Percentiles rank a stretch among this genome's conserved stretches.
Conservation (phyloP, 2,888 invertebrate species). For the Criorhina ranunculi region DNA sequence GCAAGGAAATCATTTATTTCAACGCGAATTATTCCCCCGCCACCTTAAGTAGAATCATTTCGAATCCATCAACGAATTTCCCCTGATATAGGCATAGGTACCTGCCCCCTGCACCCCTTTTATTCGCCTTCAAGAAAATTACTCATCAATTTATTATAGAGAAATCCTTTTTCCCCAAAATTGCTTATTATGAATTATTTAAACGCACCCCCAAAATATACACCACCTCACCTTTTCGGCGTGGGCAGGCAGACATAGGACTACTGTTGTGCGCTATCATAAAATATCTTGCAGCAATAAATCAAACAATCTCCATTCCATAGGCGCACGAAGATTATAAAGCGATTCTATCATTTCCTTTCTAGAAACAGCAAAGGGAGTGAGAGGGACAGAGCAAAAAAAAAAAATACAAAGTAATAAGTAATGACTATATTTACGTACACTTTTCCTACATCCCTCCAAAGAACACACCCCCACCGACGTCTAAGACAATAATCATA, state of each 20-base stretch:
- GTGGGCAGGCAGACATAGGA: background rate
- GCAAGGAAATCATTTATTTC: background rate
- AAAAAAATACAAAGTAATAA: constrained; percentile 38
- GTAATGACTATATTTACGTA: constrained; percentile 64
- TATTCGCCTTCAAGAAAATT: constrained; percentile 18
- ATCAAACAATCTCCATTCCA: constrained; percentile 54
- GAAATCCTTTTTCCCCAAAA: constrained; percentile 56
- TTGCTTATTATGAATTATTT: constrained; percentile 65
- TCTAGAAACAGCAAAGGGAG: too few species aligned
- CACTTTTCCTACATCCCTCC: constrained; percentile 12
- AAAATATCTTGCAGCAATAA: constrained; percentile 63
- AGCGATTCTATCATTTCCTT: constrained; percentile 63
- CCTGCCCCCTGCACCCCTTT: background rate
- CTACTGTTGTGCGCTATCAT: constrained; percentile 42
- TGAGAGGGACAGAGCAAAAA: background rate
- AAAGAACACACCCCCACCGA: background rate
- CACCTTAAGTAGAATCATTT: constrained; percentile 15
- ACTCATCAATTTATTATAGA: constrained; percentile 55
- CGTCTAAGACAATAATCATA: constrained; percentile 63
- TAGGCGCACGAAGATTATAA: constrained; percentile 59
- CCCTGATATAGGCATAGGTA: background rate
- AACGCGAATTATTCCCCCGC: constrained; percentile 24
- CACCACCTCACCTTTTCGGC: background rate
- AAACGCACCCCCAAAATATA: constrained; percentile 16
- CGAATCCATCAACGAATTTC: constrained; percentile 12